Evolutionary conservation across 2,797 vertebrate genomes (phyloP).

Genomic region (Anguilla megastoma): DNA sequence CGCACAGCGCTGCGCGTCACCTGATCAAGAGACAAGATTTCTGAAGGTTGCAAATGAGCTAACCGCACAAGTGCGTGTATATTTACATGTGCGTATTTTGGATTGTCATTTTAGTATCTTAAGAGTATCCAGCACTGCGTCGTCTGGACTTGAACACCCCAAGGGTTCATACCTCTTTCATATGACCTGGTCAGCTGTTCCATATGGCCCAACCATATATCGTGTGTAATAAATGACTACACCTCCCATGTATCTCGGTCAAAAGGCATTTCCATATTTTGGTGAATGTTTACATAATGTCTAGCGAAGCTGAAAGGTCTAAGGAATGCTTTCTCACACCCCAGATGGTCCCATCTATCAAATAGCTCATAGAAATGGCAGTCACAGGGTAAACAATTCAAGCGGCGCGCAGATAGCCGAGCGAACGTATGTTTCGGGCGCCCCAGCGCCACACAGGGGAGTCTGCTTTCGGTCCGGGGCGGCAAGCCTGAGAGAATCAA

Average conservation of each 20-base stretch:
- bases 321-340: slow-evolving; percentile 6
- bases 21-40: background rate
- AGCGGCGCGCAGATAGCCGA: background rate
- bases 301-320: background rate
- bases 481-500: background rate
- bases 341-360: background rate
- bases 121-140: background rate
- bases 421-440: background rate
- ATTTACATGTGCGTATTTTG: no score
- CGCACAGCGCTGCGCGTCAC: background rate
- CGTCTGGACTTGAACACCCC: background rate
- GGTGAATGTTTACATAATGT: background rate
- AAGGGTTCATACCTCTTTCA: background rate
- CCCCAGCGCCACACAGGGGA: background rate
- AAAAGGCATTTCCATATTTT: background rate
- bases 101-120: background rate
- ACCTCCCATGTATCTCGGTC: background rate
- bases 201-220: no score
- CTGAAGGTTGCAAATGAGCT: background rate
- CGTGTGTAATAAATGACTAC: no score
- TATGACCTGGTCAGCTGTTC: background rate
- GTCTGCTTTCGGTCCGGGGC: background rate
- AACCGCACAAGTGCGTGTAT: background rate
- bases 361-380: background rate
- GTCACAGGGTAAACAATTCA: background rate